Evolutionary conservation across 64 coral and sea anemone species (phyloP), one percentile per base, ranked within the genome.

Genomic region (Orbicella faveolata): DNA sequence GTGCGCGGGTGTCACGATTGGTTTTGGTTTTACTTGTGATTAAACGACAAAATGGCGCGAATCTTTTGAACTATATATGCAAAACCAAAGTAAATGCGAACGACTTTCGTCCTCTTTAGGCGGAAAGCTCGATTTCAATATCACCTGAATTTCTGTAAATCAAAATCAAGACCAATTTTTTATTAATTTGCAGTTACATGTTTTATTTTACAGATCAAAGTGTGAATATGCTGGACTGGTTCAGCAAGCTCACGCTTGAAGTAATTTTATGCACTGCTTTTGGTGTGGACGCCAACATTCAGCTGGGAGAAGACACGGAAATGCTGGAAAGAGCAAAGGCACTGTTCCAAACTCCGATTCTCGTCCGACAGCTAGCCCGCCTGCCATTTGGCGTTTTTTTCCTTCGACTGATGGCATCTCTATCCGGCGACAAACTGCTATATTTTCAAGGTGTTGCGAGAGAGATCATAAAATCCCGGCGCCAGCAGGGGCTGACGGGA

Each of bases 221-320:
- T 79, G 87, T 94, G 41, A 61, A 94, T 26, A 59, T 94, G 70
- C 48, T 89, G 20, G 87, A 80, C 72, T 89, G 87, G 87, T 89
- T 94, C 52, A 74, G 79, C 64, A 81, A 76, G 57, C 82, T 94
- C 73, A 89, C 92, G 2, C 87, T 94, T 1, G 92, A 94, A 19
- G 88, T 94, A 1, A 94, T 94, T 74, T 39, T 94, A 17, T 89
- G 87, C 0, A 94, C 92, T 2, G 87, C 92, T 14, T 94, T 94
- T 78, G 92, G 92, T 30, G 81, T 94, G 20, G 65, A 94, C 4
- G 74, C 92, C 21, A 61, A 79, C 17, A 79, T 94, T 51, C 92
- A 89, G 26, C 26, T 52, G 64, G 82, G 63, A 52, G 82, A 72
- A 52, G 70, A 72, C 36, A 11, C 36, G 3, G 82, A 72, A 69